Evolutionary conservation across 2,888 invertebrate genomes (phyloP), one percentile per base, ranked within the genome.

Genomic region (Drepanosiphum platanoidis): DNA sequence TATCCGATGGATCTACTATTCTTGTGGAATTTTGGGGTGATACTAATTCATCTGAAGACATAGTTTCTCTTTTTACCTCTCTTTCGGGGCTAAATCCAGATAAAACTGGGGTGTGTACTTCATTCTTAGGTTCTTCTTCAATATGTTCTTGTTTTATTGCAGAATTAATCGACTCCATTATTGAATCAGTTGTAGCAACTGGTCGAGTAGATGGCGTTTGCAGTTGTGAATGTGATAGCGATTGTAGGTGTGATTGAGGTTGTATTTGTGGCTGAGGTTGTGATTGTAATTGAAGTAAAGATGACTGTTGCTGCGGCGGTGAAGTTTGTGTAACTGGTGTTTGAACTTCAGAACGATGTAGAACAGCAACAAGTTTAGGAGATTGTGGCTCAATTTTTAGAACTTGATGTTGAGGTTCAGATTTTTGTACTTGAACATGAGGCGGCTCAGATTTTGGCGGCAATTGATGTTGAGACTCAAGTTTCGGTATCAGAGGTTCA

Each of bases 391-490:
- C 88, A 34, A 52, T 22, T 32, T 84, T 84, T 77, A 46, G 8
- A 58, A 58, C 86, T 42, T 88, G 86, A 70, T 87, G 87, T 22
- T 88, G 87, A 30, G 70, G 13, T 81, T 82, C 81, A 72, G 71
- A 72, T 61, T 72, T 82, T 36, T 42, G 61, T 61, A 72, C 4
- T 3, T 72, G 70, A 18, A 70, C 32, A 39, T 39, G 58, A 39
- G 75, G 78, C 52, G 75, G 78, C 52, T 80, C 86, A 46, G 74
- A 46, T 66, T 78, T 80, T 88, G 13, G 91, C 89, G 5, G 87
- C 78, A 80, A 87, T 36, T 87, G 88, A 64, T 86, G 90, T 89
- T 32, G 91, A 89, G 79, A 91, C 88, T 70, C 90, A 88, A 34
- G 90, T 89, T 87, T 86, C 86, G 87, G 88, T 86, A 87, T 88